Evolutionary conservation across 2,888 invertebrate genomes (phyloP).

Genomic region (Deroplatys truncata): DNA sequence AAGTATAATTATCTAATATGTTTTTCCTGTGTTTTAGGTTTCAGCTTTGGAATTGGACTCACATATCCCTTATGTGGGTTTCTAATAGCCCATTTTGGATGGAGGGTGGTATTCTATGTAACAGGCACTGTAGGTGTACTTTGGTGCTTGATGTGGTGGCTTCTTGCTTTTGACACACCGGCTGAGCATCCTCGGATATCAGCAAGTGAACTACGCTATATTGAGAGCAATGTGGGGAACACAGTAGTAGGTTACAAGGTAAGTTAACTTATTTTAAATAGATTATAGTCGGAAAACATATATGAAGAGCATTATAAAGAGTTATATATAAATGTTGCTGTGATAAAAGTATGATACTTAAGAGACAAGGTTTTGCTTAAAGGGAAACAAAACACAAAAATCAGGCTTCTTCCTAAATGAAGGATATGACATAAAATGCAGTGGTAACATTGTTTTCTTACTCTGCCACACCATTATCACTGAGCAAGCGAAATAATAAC

Average conservation of each 20-base stretch:
- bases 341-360: background rate
- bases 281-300: background rate
- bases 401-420: too few relatives aligned
- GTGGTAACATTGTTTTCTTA: too few relatives aligned
- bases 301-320: background rate
- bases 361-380: background rate
- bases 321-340: background rate
- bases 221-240: slow-evolving; percentile 56
- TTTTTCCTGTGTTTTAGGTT: slow-evolving; percentile 47
- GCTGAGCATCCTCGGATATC: slow-evolving; percentile 65
- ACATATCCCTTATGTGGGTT: slow-evolving; percentile 68
- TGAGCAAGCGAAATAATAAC: too few relatives aligned
- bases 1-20: too few relatives aligned
- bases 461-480: too few relatives aligned
- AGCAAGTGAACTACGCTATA: slow-evolving; percentile 59
- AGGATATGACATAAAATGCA: too few relatives aligned
- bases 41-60: slow-evolving; percentile 68
- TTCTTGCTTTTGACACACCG: slow-evolving; percentile 64
- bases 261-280: slow-evolving; percentile 20
- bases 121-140: slow-evolving; percentile 59
- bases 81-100: slow-evolving; percentile 62
- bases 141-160: slow-evolving; percentile 67
- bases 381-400: too few relatives aligned
- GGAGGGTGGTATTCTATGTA: slow-evolving; percentile 66
- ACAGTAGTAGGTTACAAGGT: slow-evolving; percentile 51